These are phyloP conservation scores for Odontamblyopus lacepedii DNA, from an alignment of 2,797 vertebrate genomes.

Conservation along the genomic window DNA sequence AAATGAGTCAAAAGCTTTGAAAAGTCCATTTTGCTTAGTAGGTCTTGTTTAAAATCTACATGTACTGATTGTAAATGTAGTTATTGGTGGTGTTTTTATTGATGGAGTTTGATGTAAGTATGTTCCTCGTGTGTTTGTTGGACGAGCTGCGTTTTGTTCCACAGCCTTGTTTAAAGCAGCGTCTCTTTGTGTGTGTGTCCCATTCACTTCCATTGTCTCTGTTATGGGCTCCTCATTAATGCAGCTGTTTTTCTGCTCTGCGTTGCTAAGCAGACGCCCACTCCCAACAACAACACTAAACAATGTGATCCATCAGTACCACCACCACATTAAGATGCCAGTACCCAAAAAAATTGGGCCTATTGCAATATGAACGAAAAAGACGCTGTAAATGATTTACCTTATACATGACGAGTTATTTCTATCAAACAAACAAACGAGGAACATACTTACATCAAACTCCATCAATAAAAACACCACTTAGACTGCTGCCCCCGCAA, in stretches of 20 bases:
- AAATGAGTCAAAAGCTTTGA: too few relatives aligned
- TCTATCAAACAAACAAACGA: too few relatives aligned
- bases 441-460: too few relatives aligned
- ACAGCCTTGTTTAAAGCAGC: background rate
- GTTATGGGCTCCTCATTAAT: background rate
- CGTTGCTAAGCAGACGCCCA: slow-evolving; percentile 1
- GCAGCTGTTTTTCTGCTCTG: background rate
- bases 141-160: background rate
- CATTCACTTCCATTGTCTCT: slow-evolving; percentile 4
- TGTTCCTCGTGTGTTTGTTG: background rate
- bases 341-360: background rate
- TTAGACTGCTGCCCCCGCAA: too few relatives aligned
- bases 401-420: too few relatives aligned
- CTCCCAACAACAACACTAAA: background rate
- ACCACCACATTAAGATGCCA: background rate
- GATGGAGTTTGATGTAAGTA: too few relatives aligned
- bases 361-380: background rate
- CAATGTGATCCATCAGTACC: background rate
- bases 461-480: too few relatives aligned
- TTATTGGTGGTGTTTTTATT: too few relatives aligned
- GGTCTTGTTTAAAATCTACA: too few relatives aligned
- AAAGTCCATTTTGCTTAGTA: too few relatives aligned
- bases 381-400: too few relatives aligned
- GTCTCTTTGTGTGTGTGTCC: background rate
- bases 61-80: too few relatives aligned